Base-by-base conservation (phyloP, 2,113 vertebrate genomes). In the Lepus timidus region DNA sequence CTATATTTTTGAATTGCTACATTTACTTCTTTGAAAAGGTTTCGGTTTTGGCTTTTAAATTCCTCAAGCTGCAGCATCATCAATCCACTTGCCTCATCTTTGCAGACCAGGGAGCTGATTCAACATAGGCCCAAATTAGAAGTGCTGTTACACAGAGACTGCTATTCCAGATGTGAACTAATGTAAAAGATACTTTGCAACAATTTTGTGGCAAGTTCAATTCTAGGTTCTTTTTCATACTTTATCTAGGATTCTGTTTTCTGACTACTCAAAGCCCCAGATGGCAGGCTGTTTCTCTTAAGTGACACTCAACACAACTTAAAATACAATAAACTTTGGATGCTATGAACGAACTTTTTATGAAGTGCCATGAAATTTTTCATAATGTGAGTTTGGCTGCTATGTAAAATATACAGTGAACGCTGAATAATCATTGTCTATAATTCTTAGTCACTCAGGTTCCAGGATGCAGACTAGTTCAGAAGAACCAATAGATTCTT, bases 351-450 rank as follows among this genome's bases (percentile, higher is more conserved):
- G 75, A 74, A 31, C 49, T 76, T 90, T 65, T 96, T 6, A 17
- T 44, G 85, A 83, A 87, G 70, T 92, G 9, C 3, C 36, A 55
- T 76, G 23, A 7, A 67, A 67, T 83, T 75, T 93, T 83, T 89
- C n/a, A 58, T 23, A 82, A 17, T 65, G 73, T 4, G 27, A 94
- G 29, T 89, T 92, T 90, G 84, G 9, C 11, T 70, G 1, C 14
- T 31, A 81, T 49, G 62, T 87, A 83, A 85, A 91, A 76, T 91
- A 71, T n/a, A 22, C 27, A 90, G 68, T 55, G 20, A 91, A 67
- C 23, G 33, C 3, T 61, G 67, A 25, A 70, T 31, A 71, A 12
- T 39, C 14, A 52, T 70, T 90, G 61, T 83, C 75, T 79, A 2
- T 85, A 91, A 93, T 78, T 94, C 1, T 85, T 7, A 79, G 5